Evolutionary conservation across 2,797 vertebrate genomes (phyloP).

Genomic region (Aulostomus chinensis): DNA sequence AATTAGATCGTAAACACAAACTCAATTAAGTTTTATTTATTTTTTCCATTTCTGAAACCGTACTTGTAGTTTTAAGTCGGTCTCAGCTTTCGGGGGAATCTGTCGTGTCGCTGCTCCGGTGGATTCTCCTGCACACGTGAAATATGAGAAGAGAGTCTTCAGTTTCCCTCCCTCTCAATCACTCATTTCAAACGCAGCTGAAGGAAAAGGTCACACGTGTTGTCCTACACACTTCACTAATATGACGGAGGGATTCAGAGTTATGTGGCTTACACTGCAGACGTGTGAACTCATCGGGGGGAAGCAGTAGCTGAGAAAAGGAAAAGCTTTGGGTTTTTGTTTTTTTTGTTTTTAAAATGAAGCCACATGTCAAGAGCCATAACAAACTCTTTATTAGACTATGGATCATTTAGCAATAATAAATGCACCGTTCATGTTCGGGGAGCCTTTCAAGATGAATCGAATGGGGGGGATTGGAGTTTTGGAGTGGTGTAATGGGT

Average conservation of each 20-base stretch:
- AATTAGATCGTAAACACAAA: constrained; percentile 49
- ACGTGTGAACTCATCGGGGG: too few species aligned
- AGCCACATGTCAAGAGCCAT: background rate
- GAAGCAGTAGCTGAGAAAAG: too few species aligned
- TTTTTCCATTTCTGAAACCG: background rate
- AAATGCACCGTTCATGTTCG: constrained; percentile 16
- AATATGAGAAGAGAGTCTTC: constrained; percentile 65
- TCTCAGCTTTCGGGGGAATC: constrained; percentile 36
- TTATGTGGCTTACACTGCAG: constrained; percentile 12
- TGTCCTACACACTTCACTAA: constrained; percentile 43
- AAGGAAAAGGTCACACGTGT: constrained; percentile 69
- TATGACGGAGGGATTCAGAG: constrained; percentile 46
- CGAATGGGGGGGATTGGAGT: too few species aligned
- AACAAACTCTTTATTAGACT: constrained; percentile 23
- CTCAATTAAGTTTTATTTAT: constrained; percentile 22
- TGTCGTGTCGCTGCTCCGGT: too few species aligned
- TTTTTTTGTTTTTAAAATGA: background rate
- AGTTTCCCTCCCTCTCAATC: constrained; percentile 62
- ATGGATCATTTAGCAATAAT: constrained; percentile 22
- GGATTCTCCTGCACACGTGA: too few species aligned
- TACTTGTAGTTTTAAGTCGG: background rate
- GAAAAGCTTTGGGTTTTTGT: too few species aligned
- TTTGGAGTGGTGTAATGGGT: too few species aligned
- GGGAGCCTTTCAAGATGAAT: too few species aligned
- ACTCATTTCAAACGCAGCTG: constrained; percentile 55